Conservation (phyloP, 2,888 invertebrate species). For the Epicampocera succincta region DNA sequence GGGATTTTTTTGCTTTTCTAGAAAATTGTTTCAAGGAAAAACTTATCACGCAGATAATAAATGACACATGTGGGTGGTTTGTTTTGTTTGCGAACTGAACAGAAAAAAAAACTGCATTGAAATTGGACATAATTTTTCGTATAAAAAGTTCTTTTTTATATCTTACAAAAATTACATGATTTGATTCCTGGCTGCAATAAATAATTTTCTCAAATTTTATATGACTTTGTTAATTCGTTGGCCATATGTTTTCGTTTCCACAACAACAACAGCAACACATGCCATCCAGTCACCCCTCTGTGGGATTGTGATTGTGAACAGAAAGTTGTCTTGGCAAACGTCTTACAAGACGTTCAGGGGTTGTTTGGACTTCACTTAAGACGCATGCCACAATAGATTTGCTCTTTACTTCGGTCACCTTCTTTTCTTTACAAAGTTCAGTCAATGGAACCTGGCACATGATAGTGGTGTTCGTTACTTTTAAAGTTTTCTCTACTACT, state of each 20-base stretch:
- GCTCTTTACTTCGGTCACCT: neutral
- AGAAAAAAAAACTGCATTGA: constrained; percentile 15
- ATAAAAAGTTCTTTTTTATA: too few relatives aligned
- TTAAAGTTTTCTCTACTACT: neutral
- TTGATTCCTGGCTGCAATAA: constrained; percentile 30
- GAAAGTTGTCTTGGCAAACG: constrained; percentile 52
- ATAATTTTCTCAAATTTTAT: constrained; percentile 23
- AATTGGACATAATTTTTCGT: neutral
- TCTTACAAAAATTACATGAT: too few relatives aligned
- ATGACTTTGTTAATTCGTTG: constrained; percentile 14
- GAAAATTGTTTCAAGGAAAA: constrained; percentile 52
- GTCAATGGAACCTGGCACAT: constrained; percentile 48
- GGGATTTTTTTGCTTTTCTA: constrained; percentile 24
- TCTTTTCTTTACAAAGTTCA: constrained; percentile 27
- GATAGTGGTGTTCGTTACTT: constrained; percentile 2
- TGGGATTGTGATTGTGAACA: constrained; percentile 2
- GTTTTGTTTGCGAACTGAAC: neutral
- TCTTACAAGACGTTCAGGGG: constrained; percentile 39
- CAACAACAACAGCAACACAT: constrained; percentile 49
- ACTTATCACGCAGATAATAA: constrained; percentile 56
- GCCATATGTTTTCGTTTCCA: constrained; percentile 61
- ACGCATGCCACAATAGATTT: constrained; percentile 65
- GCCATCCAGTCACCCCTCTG: constrained; percentile 58
- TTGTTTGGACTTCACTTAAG: constrained; percentile 47
- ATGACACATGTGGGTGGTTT: constrained; percentile 48